These are phyloP conservation scores for Cotesia glomerata DNA, from an alignment of 1,140 invertebrate genomes.

Conservation along the genomic window DNA sequence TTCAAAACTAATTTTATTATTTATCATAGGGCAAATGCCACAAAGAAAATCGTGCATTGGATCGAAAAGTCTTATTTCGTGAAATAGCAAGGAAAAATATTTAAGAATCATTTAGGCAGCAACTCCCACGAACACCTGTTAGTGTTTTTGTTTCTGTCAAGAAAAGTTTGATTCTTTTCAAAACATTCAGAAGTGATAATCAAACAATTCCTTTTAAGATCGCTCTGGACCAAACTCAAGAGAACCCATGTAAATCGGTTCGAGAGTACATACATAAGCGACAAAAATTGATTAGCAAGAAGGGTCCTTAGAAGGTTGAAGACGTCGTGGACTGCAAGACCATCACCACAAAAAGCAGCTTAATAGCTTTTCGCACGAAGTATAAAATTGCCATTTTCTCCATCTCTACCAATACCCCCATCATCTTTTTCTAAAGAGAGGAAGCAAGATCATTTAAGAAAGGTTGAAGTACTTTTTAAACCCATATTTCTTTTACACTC, in stretches of 20 bases:
- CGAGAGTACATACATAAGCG: no score
- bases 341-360: no score
- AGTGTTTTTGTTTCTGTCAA: constrained; percentile 15
- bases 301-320: no score
- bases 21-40: constrained; percentile 36
- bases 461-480: constrained; percentile 8
- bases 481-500: constrained; percentile 25
- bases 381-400: no score
- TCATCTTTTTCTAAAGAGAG: background rate
- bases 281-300: no score
- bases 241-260: no score
- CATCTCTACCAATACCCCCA: no score
- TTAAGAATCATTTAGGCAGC: constrained; percentile 30
- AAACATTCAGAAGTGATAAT: no score
- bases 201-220: no score
- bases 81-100: constrained; percentile 37
- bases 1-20: constrained; percentile 30
- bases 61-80: constrained; percentile 36
- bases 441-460: constrained; percentile 18
- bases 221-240: no score
- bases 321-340: no score
- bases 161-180: constrained; percentile 15
- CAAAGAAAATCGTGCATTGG: constrained; percentile 36
- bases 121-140: constrained; percentile 31
- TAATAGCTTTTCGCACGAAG: no score